Percentiles rank a stretch among this genome's conserved stretches.
Conservation (phyloP, 1,140 invertebrate genomes). For the Spodoptera litura region DNA sequence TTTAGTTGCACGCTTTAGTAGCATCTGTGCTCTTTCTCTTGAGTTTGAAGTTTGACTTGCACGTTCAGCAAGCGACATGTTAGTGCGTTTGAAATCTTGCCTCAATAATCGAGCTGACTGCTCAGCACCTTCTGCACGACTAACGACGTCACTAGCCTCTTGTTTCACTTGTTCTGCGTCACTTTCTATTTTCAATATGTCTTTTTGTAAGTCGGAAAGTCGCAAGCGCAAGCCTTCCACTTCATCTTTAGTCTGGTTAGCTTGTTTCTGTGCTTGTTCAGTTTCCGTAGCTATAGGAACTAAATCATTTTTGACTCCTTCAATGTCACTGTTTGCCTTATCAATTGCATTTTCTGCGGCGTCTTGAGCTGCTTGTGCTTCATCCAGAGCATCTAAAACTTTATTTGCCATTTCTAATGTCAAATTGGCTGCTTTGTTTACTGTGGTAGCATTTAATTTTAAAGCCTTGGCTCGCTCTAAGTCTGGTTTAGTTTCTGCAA, state of each 20-base stretch:
- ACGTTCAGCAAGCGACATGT: constrained; percentile 78
- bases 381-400: constrained; percentile 87
- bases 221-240: constrained; percentile 89
- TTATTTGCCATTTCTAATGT: constrained; percentile 87
- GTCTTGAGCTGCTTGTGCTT: constrained; percentile 92
- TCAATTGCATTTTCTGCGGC: constrained; percentile 92
- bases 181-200: constrained; percentile 91
- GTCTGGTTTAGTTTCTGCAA: constrained; percentile 93
- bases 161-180: constrained; percentile 87
- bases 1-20: constrained; percentile 91
- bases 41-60: constrained; percentile 86
- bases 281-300: constrained; percentile 89
- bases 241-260: constrained; percentile 90
- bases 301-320: constrained; percentile 91
- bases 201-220: constrained; percentile 91
- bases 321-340: constrained; percentile 93
- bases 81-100: constrained; percentile 80
- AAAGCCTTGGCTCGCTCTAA: constrained; percentile 90
- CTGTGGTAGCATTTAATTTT: constrained; percentile 91
- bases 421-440: constrained; percentile 89
- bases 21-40: constrained; percentile 90
- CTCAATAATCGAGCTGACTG: constrained; percentile 79
- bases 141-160: constrained; percentile 85
- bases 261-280: constrained; percentile 90
- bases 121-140: constrained; percentile 81